These are phyloP conservation scores for Trachemys scripta DNA, from an alignment of 2,113 vertebrate genomes.

Conservation along the genomic window DNA sequence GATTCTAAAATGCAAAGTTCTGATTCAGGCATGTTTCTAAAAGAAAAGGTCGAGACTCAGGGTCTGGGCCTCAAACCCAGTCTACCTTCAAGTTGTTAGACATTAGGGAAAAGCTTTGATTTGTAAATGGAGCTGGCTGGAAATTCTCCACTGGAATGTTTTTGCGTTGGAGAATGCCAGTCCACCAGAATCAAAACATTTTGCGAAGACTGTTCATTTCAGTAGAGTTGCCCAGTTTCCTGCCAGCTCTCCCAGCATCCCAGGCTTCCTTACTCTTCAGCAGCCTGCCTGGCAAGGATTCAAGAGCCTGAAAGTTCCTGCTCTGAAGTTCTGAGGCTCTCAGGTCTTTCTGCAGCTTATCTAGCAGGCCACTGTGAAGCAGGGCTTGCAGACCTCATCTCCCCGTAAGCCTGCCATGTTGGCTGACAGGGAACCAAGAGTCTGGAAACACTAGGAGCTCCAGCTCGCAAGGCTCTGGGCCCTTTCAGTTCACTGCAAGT, in stretches of 20 bases:
- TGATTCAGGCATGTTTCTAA: neutral
- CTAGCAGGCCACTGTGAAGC: neutral
- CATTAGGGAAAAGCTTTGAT: neutral
- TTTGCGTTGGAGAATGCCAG: conserved; percentile 44
- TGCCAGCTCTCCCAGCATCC: neutral
- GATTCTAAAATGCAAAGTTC: neutral
- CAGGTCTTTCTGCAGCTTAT: neutral
- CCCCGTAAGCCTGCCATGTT: neutral
- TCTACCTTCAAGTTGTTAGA: neutral
- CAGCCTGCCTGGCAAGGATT: neutral
- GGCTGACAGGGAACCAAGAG: neutral
- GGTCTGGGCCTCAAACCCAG: neutral
- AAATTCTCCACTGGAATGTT: conserved; percentile 19
- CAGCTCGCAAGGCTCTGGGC: neutral
- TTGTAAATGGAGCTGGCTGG: conserved; percentile 30
- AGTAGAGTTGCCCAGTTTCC: neutral
- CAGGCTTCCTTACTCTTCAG: neutral
- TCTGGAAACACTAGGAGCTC: neutral
- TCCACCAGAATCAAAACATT: conserved; percentile 14
- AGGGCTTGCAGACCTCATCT: neutral
- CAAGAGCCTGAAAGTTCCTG: neutral
- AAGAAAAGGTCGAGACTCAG: neutral
- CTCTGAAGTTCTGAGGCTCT: neutral
- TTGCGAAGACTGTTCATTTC: conserved; percentile 17
- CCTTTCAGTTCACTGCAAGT: neutral